These are phyloP conservation scores for Tachysurus vachellii DNA, from an alignment of 2,113 vertebrate genomes.

Conservation along the genomic window DNA sequence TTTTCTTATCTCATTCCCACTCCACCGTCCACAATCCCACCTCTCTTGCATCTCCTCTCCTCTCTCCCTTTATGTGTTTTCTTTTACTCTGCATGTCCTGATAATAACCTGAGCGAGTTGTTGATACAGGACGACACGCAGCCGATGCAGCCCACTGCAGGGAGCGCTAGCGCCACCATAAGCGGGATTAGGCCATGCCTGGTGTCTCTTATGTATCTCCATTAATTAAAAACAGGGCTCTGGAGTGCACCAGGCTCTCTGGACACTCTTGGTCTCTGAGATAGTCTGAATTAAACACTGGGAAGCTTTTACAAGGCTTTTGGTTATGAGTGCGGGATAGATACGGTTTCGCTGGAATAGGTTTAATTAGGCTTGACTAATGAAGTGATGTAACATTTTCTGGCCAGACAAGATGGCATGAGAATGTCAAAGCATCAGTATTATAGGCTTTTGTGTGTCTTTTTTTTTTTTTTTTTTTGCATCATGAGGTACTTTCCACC, in stretches of 20 bases:
- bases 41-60: neutral
- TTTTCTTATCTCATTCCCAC: conserved; percentile 31
- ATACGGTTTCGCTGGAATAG: conserved; percentile 17
- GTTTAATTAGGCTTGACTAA: conserved; percentile 49
- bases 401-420: conserved; percentile 20
- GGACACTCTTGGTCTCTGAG: neutral
- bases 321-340: conserved; percentile 9
- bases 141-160: conserved; percentile 35
- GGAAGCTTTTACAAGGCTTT: conserved; percentile 19
- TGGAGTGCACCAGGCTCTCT: conserved; percentile 19
- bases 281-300: conserved; percentile 24
- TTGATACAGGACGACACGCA: conserved; percentile 20
- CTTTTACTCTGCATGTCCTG: conserved; percentile 40
- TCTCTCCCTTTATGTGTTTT: neutral
- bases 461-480: neutral
- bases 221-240: conserved; percentile 49
- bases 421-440: conserved; percentile 27
- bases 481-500: neutral
- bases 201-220: conserved; percentile 39
- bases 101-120: conserved; percentile 42
- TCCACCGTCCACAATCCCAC: conserved; percentile 1
- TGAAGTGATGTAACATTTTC: conserved; percentile 46
- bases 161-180: conserved; percentile 30
- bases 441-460: neutral
- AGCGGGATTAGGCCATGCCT: conserved; percentile 36